A percentile compares a stretch with the other conserved stretches of the same genome.
Evolutionary conservation across 2,888 invertebrate genomes (phyloP).

Genomic region (Orthosia gothica): DNA sequence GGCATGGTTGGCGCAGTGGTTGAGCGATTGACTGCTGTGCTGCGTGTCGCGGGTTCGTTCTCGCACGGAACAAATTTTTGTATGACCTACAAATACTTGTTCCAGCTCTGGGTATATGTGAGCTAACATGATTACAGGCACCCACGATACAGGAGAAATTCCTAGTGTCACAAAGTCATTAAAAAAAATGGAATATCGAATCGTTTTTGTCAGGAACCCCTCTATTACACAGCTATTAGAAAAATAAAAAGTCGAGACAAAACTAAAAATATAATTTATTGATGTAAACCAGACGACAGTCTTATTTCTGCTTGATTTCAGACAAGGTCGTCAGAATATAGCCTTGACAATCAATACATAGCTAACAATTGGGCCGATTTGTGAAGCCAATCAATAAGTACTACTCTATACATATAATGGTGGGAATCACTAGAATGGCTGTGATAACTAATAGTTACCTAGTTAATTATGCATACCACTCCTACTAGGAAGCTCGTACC

Average conservation of each 20-base stretch:
- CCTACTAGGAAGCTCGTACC: neutral
- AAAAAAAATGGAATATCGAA: too few species aligned
- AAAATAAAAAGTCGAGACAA: neutral
- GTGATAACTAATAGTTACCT: neutral
- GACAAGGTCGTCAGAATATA: conserved; percentile 13
- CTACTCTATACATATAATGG: conserved; percentile 18
- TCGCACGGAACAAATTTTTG: too few species aligned
- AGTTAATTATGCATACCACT: conserved; percentile 1
- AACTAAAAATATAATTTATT: neutral
- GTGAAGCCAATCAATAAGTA: conserved; percentile 28
- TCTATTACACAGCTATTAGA: neutral
- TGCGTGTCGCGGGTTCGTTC: too few species aligned
- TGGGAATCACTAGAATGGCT: neutral
- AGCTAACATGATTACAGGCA: too few species aligned
- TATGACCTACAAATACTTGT: too few species aligned
- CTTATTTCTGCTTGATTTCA: conserved; percentile 23
- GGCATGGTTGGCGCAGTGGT: too few species aligned
- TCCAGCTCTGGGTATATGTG: too few species aligned
- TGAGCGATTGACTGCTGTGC: too few species aligned
- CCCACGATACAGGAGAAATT: too few species aligned
- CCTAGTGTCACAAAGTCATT: too few species aligned
- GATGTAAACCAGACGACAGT: neutral
- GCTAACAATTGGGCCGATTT: conserved; percentile 23
- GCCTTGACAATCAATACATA: conserved; percentile 27
- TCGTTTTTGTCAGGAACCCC: too few species aligned